Evolutionary conservation across 2,797 vertebrate genomes (phyloP).

Genomic region (Graptemys geographica): DNA sequence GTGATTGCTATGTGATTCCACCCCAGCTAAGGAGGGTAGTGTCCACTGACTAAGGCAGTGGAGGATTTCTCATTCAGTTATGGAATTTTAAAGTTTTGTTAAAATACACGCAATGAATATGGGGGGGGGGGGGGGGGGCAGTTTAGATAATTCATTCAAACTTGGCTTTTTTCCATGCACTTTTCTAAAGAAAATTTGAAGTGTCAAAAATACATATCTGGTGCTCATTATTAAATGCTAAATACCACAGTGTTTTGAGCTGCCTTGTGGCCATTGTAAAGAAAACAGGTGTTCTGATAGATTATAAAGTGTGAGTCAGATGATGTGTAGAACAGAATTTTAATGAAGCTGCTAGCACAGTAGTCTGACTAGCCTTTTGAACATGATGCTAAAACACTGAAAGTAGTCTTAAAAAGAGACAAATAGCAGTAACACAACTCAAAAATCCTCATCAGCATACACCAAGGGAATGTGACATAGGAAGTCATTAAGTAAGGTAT

Average conservation of each 20-base stretch:
- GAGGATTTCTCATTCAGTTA: conserved; percentile 51
- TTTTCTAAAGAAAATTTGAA: conserved; percentile 86
- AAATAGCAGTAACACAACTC: conserved; percentile 77
- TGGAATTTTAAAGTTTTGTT: conserved; percentile 68
- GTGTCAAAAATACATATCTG: conserved; percentile 89
- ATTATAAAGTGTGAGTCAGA: conserved; percentile 88
- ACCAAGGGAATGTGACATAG: conserved; percentile 57
- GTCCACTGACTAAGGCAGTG: conserved; percentile 47
- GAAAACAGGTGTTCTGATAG: conserved; percentile 91
- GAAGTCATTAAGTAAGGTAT: conserved; percentile 71
- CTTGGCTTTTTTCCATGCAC: conserved; percentile 76
- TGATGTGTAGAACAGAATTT: conserved; percentile 86
- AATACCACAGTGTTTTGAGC: conserved; percentile 89
- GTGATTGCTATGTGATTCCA: conserved; percentile 25
- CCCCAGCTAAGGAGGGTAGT: conserved; percentile 24
- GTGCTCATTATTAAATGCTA: conserved; percentile 90
- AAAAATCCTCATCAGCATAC: conserved; percentile 79
- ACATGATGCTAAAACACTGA: conserved; percentile 83
- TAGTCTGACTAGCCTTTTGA: conserved; percentile 85
- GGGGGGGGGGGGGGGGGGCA: conserved; percentile 36
- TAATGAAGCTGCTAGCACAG: conserved; percentile 83
- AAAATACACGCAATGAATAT: conserved; percentile 75
- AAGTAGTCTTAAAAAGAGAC: conserved; percentile 81
- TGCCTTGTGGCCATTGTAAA: conserved; percentile 90
- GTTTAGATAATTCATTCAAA: conserved; percentile 82